Evolutionary conservation across 1,140 invertebrate species (phyloP).

Genomic region (Tyrophagus putrescentiae): DNA sequence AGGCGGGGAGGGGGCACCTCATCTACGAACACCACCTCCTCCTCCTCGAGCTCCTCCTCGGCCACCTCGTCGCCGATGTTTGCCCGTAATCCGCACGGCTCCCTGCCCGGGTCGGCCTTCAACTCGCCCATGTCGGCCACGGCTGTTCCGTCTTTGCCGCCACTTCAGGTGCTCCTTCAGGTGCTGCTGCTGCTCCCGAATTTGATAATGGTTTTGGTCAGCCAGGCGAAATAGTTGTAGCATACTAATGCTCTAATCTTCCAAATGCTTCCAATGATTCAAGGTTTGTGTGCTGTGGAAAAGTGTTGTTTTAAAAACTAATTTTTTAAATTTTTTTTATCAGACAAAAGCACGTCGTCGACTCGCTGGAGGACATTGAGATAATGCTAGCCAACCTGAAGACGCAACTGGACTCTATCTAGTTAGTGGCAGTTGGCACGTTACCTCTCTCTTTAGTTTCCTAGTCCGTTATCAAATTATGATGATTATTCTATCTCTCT

Average conservation of each 20-base stretch:
- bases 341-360: slow-evolving; percentile 44
- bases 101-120: not conserved
- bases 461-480: slow-evolving; percentile 13
- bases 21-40: not conserved
- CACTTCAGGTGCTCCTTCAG: too few species aligned
- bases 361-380: slow-evolving; percentile 89
- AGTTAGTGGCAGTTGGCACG: not conserved
- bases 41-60: slow-evolving; percentile 21
- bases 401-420: slow-evolving; percentile 80
- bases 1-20: not conserved
- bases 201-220: too few species aligned
- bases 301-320: too few species aligned
- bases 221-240: too few species aligned
- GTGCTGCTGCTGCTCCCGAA: too few species aligned
- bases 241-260: too few species aligned
- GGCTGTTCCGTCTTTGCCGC: too few species aligned
- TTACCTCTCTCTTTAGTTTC: not conserved
- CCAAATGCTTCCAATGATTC: too few species aligned
- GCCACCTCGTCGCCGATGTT: slow-evolving; percentile 22
- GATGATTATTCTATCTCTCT: not conserved
- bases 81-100: not conserved
- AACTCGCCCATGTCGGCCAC: not conserved
- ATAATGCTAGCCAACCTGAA: slow-evolving; percentile 88
- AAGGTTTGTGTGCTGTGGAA: too few species aligned
- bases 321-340: too few species aligned